These are phyloP conservation scores for Malurus cyaneus DNA, from an alignment of 2,113 vertebrate species.

Conservation along the genomic window DNA sequence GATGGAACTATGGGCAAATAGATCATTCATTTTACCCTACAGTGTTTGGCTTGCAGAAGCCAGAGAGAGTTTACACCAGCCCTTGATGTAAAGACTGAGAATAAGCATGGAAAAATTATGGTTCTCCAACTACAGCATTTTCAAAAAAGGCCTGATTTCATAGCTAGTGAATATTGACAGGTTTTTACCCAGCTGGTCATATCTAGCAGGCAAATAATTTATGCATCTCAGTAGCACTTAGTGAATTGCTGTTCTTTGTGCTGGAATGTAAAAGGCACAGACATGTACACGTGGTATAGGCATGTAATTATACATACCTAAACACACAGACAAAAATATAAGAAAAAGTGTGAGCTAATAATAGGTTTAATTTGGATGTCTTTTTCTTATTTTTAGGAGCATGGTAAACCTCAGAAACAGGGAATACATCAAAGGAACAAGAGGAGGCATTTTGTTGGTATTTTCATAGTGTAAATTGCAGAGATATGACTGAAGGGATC, in stretches of 20 bases:
- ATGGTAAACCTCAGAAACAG: not conserved
- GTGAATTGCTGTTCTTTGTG: not conserved
- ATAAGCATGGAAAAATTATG: not conserved
- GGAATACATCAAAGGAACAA: not conserved
- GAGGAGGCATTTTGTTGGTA: not conserved
- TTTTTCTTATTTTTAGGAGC: not conserved
- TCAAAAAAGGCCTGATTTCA: not conserved
- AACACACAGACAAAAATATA: not conserved
- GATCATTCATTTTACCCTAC: not conserved
- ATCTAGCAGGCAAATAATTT: not conserved
- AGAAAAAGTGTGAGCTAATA: not conserved
- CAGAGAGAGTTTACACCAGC: not conserved
- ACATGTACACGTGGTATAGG: accelerated
- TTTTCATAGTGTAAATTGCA: not conserved
- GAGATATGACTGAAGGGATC: not conserved
- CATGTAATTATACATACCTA: not conserved
- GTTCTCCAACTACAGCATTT: not conserved
- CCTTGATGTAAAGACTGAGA: not conserved
- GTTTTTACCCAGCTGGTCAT: not conserved
- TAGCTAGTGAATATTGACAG: not conserved
- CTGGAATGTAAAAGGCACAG: not conserved
- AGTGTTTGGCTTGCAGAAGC: not conserved
- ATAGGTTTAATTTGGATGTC: not conserved
- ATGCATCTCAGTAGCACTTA: accelerated
- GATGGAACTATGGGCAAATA: not conserved